phyloP scores from a whole-genome alignment of 23 tunicate genomes.

The Ciona savignyi region DNA sequence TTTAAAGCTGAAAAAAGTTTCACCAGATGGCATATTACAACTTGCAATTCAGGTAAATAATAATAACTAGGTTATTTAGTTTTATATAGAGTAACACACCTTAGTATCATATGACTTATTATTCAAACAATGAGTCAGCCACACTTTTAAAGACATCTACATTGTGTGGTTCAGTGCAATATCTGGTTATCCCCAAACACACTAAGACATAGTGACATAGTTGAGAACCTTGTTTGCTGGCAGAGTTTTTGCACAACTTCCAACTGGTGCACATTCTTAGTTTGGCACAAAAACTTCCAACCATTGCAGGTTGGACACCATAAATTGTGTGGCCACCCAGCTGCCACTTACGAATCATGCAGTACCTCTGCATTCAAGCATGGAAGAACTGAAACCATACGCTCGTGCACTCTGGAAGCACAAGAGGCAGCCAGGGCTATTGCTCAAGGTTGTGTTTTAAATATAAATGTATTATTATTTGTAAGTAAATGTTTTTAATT shows the following conservation, averaged over 20 bases:
- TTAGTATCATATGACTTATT: too few relatives aligned
- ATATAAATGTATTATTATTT: not conserved
- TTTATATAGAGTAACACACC: too few relatives aligned
- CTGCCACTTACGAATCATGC: slow-evolving; percentile 90
- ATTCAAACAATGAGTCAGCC: too few relatives aligned
- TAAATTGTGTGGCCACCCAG: slow-evolving; percentile 62
- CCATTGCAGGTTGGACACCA: slow-evolving; percentile 77
- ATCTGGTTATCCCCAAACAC: too few relatives aligned
- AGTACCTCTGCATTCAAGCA: slow-evolving; percentile 96
- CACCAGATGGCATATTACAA: slow-evolving; percentile 92
- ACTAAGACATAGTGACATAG: too few relatives aligned
- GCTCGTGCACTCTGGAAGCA: slow-evolving; percentile 92
- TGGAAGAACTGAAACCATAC: slow-evolving; percentile 93
- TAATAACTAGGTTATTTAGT: too few relatives aligned
- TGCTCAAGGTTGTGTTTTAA: slow-evolving; percentile 23
- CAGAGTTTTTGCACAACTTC: too few relatives aligned
- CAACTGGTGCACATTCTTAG: too few relatives aligned
- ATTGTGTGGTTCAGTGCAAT: too few relatives aligned
- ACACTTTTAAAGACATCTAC: too few relatives aligned
- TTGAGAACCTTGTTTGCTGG: too few relatives aligned
- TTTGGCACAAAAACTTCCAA: too few relatives aligned
- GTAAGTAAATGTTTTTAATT: not conserved
- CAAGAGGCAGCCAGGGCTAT: slow-evolving; percentile 78
- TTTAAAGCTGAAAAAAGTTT: slow-evolving; percentile 74
- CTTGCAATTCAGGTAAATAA: slow-evolving; percentile 65